Evolutionary conservation across 2,797 vertebrate genomes (phyloP).

Genomic region (Enteromius radiatus): DNA sequence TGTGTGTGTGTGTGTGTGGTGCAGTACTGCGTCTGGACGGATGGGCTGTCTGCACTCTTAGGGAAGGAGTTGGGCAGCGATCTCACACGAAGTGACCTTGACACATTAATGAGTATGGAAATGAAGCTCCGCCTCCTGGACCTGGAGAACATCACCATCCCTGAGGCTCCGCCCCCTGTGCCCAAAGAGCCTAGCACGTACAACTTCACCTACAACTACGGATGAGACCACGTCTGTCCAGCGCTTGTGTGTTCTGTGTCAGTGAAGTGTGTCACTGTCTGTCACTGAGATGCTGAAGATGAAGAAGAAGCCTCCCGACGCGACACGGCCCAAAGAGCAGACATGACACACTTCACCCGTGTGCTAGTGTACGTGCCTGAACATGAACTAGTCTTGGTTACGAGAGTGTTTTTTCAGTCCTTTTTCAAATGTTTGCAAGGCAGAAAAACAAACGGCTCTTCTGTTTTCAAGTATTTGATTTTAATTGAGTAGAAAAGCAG

Average conservation of each 20-base stretch:
- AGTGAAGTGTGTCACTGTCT: conserved; percentile 39
- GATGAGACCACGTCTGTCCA: conserved; percentile 76
- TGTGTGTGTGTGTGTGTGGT: conserved; percentile 12
- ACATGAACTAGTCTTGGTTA: conserved; percentile 3
- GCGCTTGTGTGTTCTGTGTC: conserved; percentile 55
- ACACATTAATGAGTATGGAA: conserved; percentile 98
- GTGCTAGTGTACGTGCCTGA: conserved; percentile 22
- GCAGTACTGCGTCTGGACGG: conserved; percentile 98
- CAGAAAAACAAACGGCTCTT: conserved; percentile 11
- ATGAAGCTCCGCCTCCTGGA: conserved; percentile 98
- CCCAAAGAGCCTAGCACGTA: conserved; percentile 99
- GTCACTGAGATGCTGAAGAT: neutral
- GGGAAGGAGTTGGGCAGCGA: conserved; percentile 98
- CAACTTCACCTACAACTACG: conserved; percentile 98
- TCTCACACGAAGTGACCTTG: conserved; percentile 95
- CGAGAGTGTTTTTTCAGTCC: conserved; percentile 13
- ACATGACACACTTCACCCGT: conserved; percentile 3
- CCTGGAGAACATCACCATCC: conserved; percentile 97
- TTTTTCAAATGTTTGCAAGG: conserved; percentile 13
- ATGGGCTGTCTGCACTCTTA: conserved; percentile 92
- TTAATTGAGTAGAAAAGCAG: neutral
- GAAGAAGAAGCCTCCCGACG: neutral
- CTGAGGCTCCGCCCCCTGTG: conserved; percentile 92
- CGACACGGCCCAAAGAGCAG: neutral
- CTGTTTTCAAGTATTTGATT: conserved; percentile 4